A percentile compares a stretch with the other conserved stretches of the same genome.
These are phyloP conservation scores for Magallana gigas DNA, from an alignment of 1,140 invertebrate species.

Conservation along the genomic window DNA sequence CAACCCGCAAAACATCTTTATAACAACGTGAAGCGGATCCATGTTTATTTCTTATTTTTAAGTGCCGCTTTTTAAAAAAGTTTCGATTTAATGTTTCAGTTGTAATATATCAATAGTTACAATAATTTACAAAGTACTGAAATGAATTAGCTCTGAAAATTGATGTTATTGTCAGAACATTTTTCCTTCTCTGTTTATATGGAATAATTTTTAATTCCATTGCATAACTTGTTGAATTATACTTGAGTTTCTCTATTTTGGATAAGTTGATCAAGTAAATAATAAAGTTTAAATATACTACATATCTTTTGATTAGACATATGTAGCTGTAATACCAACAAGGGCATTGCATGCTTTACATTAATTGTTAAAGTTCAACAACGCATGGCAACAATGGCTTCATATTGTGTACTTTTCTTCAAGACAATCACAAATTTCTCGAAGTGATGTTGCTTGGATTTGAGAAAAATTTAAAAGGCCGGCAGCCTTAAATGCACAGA, in stretches of 20 bases:
- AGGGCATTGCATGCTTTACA: too few relatives aligned
- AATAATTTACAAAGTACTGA: too few relatives aligned
- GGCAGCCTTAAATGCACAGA: constrained; percentile 21
- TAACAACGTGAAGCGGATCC: not conserved
- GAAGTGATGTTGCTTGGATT: constrained; percentile 2
- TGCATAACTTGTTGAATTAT: too few relatives aligned
- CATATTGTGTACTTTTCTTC: not conserved
- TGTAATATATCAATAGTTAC: too few relatives aligned
- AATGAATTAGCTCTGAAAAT: not conserved
- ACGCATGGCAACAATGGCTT: too few relatives aligned
- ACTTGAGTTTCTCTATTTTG: too few relatives aligned
- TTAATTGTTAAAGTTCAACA: too few relatives aligned
- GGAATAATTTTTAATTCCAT: not conserved
- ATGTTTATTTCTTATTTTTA: not conserved
- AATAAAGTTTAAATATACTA: too few relatives aligned
- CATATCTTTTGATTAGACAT: too few relatives aligned
- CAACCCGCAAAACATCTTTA: too few relatives aligned
- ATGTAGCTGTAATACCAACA: too few relatives aligned
- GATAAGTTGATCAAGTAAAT: too few relatives aligned
- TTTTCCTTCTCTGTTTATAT: not conserved
- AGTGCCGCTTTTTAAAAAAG: not conserved
- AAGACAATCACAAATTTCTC: not conserved
- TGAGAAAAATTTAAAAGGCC: constrained; percentile 11
- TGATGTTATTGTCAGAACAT: not conserved
- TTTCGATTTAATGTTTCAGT: not conserved